phyloP scores from a whole-genome alignment of 2,113 vertebrate species.

The Sclerurus mexicanus region DNA sequence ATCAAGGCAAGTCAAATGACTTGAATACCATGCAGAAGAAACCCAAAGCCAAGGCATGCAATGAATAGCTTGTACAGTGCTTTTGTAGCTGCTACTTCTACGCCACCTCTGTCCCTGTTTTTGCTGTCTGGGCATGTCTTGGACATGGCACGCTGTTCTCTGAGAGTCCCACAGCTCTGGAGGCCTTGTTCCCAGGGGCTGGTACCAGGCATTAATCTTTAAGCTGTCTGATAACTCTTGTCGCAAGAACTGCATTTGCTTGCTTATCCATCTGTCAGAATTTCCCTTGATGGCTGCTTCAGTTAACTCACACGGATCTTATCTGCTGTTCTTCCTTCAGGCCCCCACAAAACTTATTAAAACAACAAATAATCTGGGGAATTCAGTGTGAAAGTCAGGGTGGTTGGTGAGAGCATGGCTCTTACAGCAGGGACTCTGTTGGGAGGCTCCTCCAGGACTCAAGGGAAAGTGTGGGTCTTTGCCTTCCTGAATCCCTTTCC shows the following conservation, averaged over 20 bases:
- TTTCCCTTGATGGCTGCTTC: not conserved
- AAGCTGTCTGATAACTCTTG: not conserved
- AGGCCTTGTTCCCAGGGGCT: not conserved
- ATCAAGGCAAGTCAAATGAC: not conserved
- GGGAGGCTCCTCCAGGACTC: not conserved
- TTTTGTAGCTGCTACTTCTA: not conserved
- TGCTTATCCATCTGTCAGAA: not conserved
- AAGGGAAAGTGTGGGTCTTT: not conserved
- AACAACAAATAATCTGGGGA: not conserved
- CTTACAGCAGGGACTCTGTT: not conserved
- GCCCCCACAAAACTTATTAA: not conserved
- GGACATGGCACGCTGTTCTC: accelerated
- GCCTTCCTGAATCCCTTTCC: not conserved
- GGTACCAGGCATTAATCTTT: not conserved
- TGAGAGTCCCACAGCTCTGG: not conserved
- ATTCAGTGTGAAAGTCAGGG: not conserved
- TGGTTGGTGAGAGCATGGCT: not conserved
- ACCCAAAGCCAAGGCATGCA: accelerated
- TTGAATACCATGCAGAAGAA: not conserved
- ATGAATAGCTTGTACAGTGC: not conserved
- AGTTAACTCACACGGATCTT: not conserved
- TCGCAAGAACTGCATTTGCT: not conserved
- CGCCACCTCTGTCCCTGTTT: not conserved
- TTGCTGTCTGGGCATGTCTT: not conserved
- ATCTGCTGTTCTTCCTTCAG: not conserved